Base-by-base conservation (phyloP, 1,140 invertebrate species). In the Nasonia vitripennis region DNA sequence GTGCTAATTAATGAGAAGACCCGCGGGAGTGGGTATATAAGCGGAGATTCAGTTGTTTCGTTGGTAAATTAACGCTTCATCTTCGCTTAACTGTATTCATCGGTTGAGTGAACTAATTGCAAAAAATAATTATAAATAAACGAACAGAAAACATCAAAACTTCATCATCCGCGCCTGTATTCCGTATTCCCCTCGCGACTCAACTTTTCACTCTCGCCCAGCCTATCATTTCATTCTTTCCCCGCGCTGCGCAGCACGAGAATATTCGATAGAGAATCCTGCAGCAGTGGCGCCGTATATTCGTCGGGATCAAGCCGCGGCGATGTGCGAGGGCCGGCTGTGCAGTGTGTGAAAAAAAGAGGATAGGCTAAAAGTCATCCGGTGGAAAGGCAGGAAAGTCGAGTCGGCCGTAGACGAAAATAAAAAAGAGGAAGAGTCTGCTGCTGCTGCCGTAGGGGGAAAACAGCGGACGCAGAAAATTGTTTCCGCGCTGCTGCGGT, bases 381-480 rank as follows among this genome's bases (percentile, higher is more conserved):
- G 9, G 10, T n/a, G 68, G 20, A 68, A 23, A 68, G 23, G 23
- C 11, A 27, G 67, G 23, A 68, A 68, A 68, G 23, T 27, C 20
- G 67, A 68, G 11, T 7, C 11, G 67, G 23, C 51, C 14, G 27
- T 27, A 82, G 27, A 27, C 6, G 1, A n/a, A 1, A 45, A 37
- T 37, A 37, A 37, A 27, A 17, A 45, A 68, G 37, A 51, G 77
- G 73, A 31, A 67, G 31, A 71, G 31, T 51, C 27, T 68, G 20
- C 27, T 27, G 17, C 3, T 20, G 27, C 41, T 27, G 37, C 71
- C 34, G 23, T 6, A 37, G 34, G 55, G 14, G 75, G 78, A 48
- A 68, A 89, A 86, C 87, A 82, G 81, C 83, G 86, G 87, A 87
- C 86, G 87, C 86, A 84, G 87, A 92, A 91, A 92, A 91, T 91